phyloP scores from a whole-genome alignment of 2,888 invertebrate species.

The Eledona agricola region DNA sequence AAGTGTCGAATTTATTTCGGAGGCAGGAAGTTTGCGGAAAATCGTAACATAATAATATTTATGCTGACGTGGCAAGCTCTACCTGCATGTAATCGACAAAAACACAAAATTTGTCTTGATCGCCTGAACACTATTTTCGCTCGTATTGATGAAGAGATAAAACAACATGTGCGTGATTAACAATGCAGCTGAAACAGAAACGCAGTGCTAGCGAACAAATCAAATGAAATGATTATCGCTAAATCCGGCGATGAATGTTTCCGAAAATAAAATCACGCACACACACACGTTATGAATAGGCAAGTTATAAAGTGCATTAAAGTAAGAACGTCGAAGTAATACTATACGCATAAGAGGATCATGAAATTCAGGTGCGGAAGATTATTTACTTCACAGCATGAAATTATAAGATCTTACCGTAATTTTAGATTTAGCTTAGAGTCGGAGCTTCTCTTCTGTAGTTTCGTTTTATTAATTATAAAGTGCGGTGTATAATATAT shows the following conservation, averaged over 20 bases:
- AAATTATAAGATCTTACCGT: conserved; percentile 49
- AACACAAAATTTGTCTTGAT: too few species aligned
- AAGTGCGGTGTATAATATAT: conserved; percentile 21
- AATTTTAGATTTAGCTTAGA: conserved; percentile 43
- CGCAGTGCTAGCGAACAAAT: too few species aligned
- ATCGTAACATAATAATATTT: conserved; percentile 16
- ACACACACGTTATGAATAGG: conserved; percentile 30
- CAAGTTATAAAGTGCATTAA: conserved; percentile 43
- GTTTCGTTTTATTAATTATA: conserved; percentile 25
- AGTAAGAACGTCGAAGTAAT: conserved; percentile 45
- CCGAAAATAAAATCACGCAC: conserved; percentile 26
- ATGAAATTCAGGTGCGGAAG: conserved; percentile 52
- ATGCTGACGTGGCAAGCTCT: too few species aligned
- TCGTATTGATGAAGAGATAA: too few species aligned
- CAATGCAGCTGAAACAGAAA: too few species aligned
- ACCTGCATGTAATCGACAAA: too few species aligned
- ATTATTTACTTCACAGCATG: conserved; percentile 52
- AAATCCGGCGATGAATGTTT: too few species aligned
- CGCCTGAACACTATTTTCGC: too few species aligned
- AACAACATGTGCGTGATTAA: too few species aligned
- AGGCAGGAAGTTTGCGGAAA: conserved; percentile 24
- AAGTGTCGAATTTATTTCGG: conserved; percentile 33
- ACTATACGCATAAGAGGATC: conserved; percentile 50
- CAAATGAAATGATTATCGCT: conserved; percentile 16
- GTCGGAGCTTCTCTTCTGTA: conserved; percentile 10